Conservation (phyloP, 2,113 vertebrate genomes). For the Epinephelus lanceolatus region DNA sequence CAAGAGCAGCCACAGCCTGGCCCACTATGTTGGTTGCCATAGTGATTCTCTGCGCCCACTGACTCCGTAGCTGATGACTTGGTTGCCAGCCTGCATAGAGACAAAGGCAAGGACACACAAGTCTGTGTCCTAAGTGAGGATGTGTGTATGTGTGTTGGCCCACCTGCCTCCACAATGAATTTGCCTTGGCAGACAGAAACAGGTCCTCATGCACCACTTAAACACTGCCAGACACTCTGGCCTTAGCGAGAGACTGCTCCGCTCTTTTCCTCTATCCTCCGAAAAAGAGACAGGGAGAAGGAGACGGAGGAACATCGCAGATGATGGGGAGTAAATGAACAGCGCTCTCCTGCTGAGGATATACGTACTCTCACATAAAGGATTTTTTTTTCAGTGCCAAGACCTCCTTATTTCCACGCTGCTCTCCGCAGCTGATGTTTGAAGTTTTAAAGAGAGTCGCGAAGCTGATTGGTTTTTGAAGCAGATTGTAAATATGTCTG, state of each 20-base stretch:
- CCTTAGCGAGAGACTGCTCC: constrained; percentile 69
- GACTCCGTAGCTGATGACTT: constrained; percentile 74
- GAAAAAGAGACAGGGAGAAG: constrained; percentile 29
- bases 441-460: constrained; percentile 56
- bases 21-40: constrained; percentile 78
- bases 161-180: constrained; percentile 80
- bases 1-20: constrained; percentile 76
- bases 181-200: constrained; percentile 80
- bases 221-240: constrained; percentile 80
- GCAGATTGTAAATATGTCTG: constrained; percentile 77
- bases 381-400: constrained; percentile 74
- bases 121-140: constrained; percentile 76
- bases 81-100: constrained; percentile 76
- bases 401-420: constrained; percentile 59
- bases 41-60: constrained; percentile 74
- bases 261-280: constrained; percentile 53
- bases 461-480: constrained; percentile 51
- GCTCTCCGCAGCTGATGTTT: constrained; percentile 57
- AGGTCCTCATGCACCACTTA: constrained; percentile 73
- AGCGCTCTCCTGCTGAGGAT: constrained; percentile 58
- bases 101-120: constrained; percentile 80
- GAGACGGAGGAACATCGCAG: constrained; percentile 40
- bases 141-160: constrained; percentile 73
- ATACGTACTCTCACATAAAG: constrained; percentile 57
- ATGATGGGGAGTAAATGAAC: constrained; percentile 63